Evolutionary conservation across 35 echinoderm and acorn worm species (phyloP).

Genomic region (Nesometra sesokonis): DNA sequence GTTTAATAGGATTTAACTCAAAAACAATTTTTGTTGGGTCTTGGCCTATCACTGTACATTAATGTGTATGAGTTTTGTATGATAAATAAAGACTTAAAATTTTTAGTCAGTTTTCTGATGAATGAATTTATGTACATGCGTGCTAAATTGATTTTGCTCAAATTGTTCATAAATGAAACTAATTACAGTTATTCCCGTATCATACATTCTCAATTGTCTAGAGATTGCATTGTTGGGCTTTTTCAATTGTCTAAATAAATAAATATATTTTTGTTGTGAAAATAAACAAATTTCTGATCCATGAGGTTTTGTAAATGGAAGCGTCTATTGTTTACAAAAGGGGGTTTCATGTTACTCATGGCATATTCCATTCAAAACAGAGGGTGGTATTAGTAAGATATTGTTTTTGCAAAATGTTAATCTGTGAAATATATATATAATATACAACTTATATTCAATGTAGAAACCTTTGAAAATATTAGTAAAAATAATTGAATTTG

Average conservation of each 20-base stretch:
- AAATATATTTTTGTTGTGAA: not conserved
- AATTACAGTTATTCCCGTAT: not conserved
- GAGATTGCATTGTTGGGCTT: not conserved
- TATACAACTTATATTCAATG: not conserved
- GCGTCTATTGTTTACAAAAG: not conserved
- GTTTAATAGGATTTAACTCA: not conserved
- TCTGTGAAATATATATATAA: not conserved
- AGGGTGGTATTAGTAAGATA: not conserved
- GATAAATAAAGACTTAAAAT: not conserved
- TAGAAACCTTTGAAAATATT: not conserved
- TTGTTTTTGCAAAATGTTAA: not conserved
- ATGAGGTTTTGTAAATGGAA: not conserved
- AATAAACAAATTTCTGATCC: not conserved
- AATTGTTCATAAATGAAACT: not conserved
- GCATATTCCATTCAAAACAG: not conserved
- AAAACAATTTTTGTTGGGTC: not conserved
- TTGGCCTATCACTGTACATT: not conserved
- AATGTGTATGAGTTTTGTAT: not conserved
- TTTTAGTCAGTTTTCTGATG: not conserved
- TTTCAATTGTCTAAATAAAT: not conserved
- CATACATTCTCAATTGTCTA: not conserved
- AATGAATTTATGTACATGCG: not conserved
- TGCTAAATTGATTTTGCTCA: not conserved
- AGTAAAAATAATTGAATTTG: not conserved
- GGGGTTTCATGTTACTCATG: not conserved